phyloP scores from a whole-genome alignment of 37 sponge, comb jelly and placozoan genomes.

The Eunapius fragilis region DNA sequence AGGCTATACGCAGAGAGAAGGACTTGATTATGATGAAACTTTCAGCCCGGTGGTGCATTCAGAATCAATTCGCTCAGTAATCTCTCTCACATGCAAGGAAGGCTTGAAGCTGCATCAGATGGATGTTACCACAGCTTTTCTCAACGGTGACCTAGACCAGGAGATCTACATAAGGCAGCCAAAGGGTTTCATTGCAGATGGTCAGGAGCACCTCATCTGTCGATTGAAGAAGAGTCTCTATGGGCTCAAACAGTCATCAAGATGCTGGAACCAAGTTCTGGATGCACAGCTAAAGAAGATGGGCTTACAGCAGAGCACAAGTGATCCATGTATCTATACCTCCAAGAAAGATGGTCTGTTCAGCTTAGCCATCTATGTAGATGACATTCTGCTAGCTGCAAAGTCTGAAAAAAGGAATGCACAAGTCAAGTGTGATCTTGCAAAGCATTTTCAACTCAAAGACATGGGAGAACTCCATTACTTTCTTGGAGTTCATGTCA shows the following conservation, averaged over 20 bases:
- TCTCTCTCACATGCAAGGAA: no score
- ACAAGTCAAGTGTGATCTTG: no score
- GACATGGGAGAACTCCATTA: no score
- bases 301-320: conserved; percentile 45
- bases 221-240: conserved; percentile 63
- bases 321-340: conserved; percentile 73
- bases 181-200: conserved; percentile 51
- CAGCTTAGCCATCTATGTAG: conserved; percentile 61
- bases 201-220: no score
- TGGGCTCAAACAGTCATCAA: conserved; percentile 66
- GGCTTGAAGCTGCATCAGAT: conserved; percentile 69
- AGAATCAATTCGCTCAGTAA: no score
- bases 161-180: conserved; percentile 71
- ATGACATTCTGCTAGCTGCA: conserved; percentile 41
- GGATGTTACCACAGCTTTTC: conserved; percentile 54
- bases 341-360: not conserved
- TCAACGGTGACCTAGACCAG: conserved; percentile 54
- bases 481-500: conserved; percentile 42
- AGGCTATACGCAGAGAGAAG: no score
- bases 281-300: no score
- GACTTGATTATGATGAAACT: no score
- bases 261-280: conserved; percentile 67
- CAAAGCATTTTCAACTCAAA: no score
- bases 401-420: not conserved
- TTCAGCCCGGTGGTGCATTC: no score